Evolutionary conservation across 92 coral and sea anemone genomes (phyloP), one percentile per base, ranked within the genome.

Genomic region (Chrysogorgia sp.): DNA sequence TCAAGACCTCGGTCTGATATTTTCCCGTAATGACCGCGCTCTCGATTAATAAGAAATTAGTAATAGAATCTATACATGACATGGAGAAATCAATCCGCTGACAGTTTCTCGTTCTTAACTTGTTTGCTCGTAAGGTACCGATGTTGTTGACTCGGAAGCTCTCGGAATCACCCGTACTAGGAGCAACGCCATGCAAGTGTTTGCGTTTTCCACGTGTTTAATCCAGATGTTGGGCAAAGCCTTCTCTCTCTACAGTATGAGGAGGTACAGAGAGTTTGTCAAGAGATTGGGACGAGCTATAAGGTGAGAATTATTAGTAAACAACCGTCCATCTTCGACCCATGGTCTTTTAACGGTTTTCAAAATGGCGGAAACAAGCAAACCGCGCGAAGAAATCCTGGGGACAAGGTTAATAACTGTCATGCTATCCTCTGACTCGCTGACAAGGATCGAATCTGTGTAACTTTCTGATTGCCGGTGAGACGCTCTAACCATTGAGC

Each of bases 241-340:
- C 29, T 96, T 96, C 67, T 62, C 74, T 9, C 86, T 93, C 19
- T 96, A 96, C 79, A 91, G 87, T 63, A 87, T 85, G 76, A 62
- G 88, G 66, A 86, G 99, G 29, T 96, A 91, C 78, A 81, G 99
- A 84, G 99, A 90, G 53, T 96, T 96, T 75, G 87, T 96, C 29
- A 96, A 96, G 83, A 89, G 97, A 83, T 84, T 96, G 34, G 99
- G 99, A 2, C 77, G 99, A 40, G 87, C 96, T 33, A 96, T 96
- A 72, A 89, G 99, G 99, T 91, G 80, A 53, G 34, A 0, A 29
- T 31, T 9, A 30, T n/a, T 3, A 10, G 12, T 58, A 2, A 58
- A 10, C 1, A 58, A 1, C 30, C 31, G 1, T 22, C 24, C 12
- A 17, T 19, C 10, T 12, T 22, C 37, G n/a, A 1, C 12, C 25